Conservation (phyloP, 2,797 vertebrate genomes). For the Pseudomugil tenellus region DNA sequence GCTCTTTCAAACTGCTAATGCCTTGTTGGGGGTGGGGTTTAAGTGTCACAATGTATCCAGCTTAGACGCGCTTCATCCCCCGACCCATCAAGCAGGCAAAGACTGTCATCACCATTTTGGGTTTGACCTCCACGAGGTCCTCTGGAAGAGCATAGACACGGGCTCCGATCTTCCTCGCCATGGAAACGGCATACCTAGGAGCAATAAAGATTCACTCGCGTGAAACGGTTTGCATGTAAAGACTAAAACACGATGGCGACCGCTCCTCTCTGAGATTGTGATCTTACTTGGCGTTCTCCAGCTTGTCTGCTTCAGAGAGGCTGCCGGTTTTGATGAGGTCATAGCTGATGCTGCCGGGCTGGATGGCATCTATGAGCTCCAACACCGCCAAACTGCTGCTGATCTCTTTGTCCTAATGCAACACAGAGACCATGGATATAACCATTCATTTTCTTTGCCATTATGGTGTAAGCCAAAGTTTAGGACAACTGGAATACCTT, state of each 20-base stretch:
- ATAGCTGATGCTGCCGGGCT: slow-evolving; percentile 92
- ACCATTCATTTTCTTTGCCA: neutral
- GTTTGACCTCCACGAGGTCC: slow-evolving; percentile 96
- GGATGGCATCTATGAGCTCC: slow-evolving; percentile 97
- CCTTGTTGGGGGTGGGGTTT: slow-evolving; percentile 69
- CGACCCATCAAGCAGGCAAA: slow-evolving; percentile 99
- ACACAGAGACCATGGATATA: neutral
- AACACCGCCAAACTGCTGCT: slow-evolving; percentile 93
- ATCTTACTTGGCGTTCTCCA: slow-evolving; percentile 93
- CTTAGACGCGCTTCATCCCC: slow-evolving; percentile 93
- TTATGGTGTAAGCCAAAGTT: neutral
- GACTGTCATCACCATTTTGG: slow-evolving; percentile 99
- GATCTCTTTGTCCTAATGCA: slow-evolving; percentile 91
- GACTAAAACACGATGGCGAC: neutral
- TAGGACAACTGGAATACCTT: slow-evolving; percentile 82
- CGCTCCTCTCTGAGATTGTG: neutral
- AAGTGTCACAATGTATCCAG: slow-evolving; percentile 52
- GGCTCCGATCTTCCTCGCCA: slow-evolving; percentile 96
- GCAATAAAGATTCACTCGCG: slow-evolving; percentile 1
- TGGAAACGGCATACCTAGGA: slow-evolving; percentile 92
- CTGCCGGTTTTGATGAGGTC: slow-evolving; percentile 91
- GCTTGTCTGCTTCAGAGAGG: slow-evolving; percentile 90
- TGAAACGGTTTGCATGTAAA: neutral
- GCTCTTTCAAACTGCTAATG: slow-evolving; percentile 76
- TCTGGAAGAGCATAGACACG: slow-evolving; percentile 96